Conservation (phyloP, 2,888 invertebrate species). For the Sesia apiformis region DNA sequence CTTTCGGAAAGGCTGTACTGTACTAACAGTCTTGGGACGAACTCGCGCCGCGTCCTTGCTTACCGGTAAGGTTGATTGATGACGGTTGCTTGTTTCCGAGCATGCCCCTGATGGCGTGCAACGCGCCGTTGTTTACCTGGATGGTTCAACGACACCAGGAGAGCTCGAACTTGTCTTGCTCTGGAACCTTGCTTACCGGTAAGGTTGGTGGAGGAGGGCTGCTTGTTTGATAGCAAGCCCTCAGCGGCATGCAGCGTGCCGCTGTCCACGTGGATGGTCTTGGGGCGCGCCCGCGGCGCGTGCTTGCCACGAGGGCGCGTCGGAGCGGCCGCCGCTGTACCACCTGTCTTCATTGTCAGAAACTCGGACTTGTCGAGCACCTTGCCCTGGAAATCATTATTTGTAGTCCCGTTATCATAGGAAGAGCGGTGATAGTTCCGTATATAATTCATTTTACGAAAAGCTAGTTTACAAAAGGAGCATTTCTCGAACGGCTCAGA, state of each 20-base stretch:
- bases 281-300: conserved; percentile 83
- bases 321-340: conserved; percentile 51
- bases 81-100: conserved; percentile 89
- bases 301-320: conserved; percentile 64
- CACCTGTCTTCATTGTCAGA: conserved; percentile 46
- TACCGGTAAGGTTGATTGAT: conserved; percentile 87
- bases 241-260: conserved; percentile 85
- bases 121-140: conserved; percentile 87
- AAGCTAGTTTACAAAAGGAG: too few species aligned
- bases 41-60: conserved; percentile 6
- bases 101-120: conserved; percentile 83
- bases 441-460: too few species aligned
- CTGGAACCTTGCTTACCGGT: conserved; percentile 75
- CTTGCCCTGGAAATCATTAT: conserved; percentile 77
- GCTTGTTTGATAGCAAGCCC: conserved; percentile 78
- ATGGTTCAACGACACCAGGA: conserved; percentile 73
- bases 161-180: conserved; percentile 28
- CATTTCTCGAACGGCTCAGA: too few species aligned
- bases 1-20: too few species aligned
- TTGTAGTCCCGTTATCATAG: too few species aligned
- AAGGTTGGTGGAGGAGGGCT: conserved; percentile 87
- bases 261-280: conserved; percentile 92
- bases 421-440: too few species aligned
- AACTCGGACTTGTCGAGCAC: conserved; percentile 79
- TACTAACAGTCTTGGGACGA: neutral